These are phyloP conservation scores for Psilopsiagon aurifrons DNA, from an alignment of 2,113 vertebrate species.

Conservation along the genomic window DNA sequence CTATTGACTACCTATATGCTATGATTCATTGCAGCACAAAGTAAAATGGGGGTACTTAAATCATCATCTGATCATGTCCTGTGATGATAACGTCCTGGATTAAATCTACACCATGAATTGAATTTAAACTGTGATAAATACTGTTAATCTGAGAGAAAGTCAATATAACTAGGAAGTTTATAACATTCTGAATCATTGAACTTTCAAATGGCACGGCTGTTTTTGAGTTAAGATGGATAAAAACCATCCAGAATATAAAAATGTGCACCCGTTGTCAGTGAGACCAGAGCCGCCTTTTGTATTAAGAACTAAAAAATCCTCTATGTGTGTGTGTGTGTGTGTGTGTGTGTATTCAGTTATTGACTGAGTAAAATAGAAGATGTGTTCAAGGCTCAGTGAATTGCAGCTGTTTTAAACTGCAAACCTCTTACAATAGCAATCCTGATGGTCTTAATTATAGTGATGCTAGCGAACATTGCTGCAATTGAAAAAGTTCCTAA, in stretches of 20 bases:
- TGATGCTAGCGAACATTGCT: conserved; percentile 56
- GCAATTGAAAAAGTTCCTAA: conserved; percentile 71
- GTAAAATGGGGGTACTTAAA: background rate
- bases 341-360: background rate
- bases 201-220: conserved; percentile 39
- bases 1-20: background rate
- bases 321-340: background rate
- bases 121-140: conserved; percentile 28
- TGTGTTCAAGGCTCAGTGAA: conserved; percentile 58
- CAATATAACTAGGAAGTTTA: background rate
- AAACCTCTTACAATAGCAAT: conserved; percentile 65
- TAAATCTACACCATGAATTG: background rate
- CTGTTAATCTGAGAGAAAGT: conserved; percentile 3
- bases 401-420: conserved; percentile 68
- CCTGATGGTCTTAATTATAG: conserved; percentile 69
- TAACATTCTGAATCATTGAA: background rate
- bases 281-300: conserved; percentile 58
- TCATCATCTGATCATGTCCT: conserved; percentile 45
- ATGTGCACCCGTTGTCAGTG: conserved; percentile 21
- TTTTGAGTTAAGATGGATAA: conserved; percentile 45
- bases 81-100: conserved; percentile 32
- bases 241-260: conserved; percentile 23
- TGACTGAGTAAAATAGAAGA: conserved; percentile 49
- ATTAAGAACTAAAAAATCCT: conserved; percentile 30
- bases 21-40: background rate